Evolutionary conservation across 2,113 vertebrate genomes (phyloP).

Genomic region (Barnardius zonarius): DNA sequence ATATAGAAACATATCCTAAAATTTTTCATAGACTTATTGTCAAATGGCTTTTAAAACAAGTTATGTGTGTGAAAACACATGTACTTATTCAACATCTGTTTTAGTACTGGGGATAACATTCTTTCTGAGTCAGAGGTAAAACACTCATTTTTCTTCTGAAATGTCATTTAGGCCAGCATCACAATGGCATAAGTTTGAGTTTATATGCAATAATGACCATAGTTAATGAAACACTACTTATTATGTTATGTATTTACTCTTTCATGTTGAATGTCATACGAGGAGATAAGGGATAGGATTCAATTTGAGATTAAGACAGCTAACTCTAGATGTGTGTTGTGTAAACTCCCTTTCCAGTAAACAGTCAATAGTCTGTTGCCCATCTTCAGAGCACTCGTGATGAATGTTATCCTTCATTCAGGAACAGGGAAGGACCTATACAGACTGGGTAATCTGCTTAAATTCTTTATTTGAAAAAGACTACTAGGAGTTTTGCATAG

Average conservation of each 20-base stretch:
- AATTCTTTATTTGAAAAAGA: background rate
- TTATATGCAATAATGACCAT: background rate
- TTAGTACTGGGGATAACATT: background rate
- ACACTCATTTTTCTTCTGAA: background rate
- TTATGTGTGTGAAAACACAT: background rate
- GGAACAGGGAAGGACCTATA: background rate
- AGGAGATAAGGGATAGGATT: background rate
- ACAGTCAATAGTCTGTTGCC: background rate
- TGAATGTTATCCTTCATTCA: background rate
- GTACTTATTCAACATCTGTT: background rate
- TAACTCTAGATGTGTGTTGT: background rate
- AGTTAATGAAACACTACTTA: background rate
- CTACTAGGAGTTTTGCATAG: background rate
- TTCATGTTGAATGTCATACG: accelerated
- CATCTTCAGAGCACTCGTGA: background rate
- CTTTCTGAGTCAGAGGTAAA: background rate
- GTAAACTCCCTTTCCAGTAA: background rate
- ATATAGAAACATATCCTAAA: background rate
- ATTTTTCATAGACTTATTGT: background rate
- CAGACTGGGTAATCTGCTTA: background rate
- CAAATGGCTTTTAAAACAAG: background rate
- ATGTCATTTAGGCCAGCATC: background rate
- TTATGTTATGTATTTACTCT: background rate
- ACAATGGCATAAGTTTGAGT: background rate
- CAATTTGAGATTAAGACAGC: background rate